Base-by-base conservation (phyloP, 2,797 vertebrate species). In the Pogoniulus pusillus region DNA sequence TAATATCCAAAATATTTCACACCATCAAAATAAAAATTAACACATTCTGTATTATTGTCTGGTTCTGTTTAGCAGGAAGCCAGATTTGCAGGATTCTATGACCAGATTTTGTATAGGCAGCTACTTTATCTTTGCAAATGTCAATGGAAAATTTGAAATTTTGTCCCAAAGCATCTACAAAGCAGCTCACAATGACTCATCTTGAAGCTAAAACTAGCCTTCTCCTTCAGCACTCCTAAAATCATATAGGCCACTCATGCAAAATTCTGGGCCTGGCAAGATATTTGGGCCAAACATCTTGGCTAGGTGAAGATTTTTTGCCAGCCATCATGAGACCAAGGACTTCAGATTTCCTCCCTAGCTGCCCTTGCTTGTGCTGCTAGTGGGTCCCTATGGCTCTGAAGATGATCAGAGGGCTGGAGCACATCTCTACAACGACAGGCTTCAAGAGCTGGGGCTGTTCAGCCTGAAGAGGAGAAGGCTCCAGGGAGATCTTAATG, bases 261-360 rank as follows among this genome's bases (percentile, higher is more conserved):
- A 16, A 49, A 82, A 49, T 57, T 79, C 79, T 76, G 60, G 35
- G 81, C 81, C 29, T 58, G 82, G 8, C 12, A 62, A 55, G 15
- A 9, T 17, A 6, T 6, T 68, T 68, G 12, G 4, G 39, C n/a
- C 8, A 24, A 79, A 16, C 29, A 53, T 84, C 77, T 93, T 77
- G 64, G 14, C 55, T 81, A 64, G n/a, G 81, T 19, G 2, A 87
- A 47, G 16, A 4, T 75, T 96, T 92, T 91, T 74, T 54, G 32
- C 53, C 74, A 60, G 43, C 77, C 69, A 11, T 91, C 73, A 89
- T 70, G 19, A 89, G 41, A 41, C 22, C 8, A 32, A 30, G 19
- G 41, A 22, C 35, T 72, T 64, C 60, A 32, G 63, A 7, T 57
- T 77, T 37, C 35, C 43, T 13, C 49, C 3, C 7, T 17, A 68